Percentiles rank a stretch among this genome's conserved stretches.
Conservation (phyloP, 2,113 vertebrate species). For the Otis tarda region DNA sequence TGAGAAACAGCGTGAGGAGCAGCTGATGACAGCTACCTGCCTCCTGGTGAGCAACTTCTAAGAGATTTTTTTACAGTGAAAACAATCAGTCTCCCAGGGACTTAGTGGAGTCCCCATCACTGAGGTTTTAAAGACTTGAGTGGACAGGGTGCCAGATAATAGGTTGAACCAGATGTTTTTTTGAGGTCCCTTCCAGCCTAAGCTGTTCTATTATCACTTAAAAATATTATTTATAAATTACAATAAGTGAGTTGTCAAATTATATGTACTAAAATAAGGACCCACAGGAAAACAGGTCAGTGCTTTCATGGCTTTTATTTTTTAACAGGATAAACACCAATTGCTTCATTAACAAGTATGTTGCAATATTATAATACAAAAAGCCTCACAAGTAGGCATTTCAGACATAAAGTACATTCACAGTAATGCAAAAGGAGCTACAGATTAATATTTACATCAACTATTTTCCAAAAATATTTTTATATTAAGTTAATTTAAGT, state of each 20-base stretch:
- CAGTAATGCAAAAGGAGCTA: background rate
- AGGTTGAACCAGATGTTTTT: background rate
- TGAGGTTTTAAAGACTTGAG: background rate
- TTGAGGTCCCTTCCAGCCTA: rapidly evolving
- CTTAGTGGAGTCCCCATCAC: background rate
- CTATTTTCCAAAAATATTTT: background rate
- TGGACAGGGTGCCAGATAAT: background rate
- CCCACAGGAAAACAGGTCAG: background rate
- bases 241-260: background rate
- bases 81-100: background rate
- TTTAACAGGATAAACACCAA: background rate
- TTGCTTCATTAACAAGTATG: background rate
- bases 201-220: background rate
- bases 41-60: background rate
- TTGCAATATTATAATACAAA: background rate
- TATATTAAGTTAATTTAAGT: background rate
- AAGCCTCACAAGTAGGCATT: background rate
- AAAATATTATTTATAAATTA: background rate
- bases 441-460: background rate
- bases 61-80: background rate
- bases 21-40: background rate
- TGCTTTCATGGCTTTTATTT: background rate
- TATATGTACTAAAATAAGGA: background rate
- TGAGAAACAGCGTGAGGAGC: background rate
- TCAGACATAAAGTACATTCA: background rate